Evolutionary conservation across 2,797 vertebrate genomes (phyloP), one percentile per base, ranked within the genome.

Genomic region (Vipera latastei): DNA sequence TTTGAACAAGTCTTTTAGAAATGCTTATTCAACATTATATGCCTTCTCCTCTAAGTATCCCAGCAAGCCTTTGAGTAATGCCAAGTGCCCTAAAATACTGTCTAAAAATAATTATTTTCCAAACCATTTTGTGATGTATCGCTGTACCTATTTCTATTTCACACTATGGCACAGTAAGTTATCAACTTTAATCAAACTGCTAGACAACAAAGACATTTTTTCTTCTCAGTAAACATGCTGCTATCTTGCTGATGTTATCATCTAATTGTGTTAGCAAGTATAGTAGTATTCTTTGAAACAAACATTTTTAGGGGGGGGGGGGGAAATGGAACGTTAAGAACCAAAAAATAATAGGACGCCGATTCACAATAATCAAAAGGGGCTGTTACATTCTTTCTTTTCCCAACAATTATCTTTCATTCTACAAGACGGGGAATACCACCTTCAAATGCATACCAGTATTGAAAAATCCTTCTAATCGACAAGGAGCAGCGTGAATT

Each of bases 251-350:
- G 11, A 55, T 51, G 2, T 5, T 63, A 28, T 38, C 4, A 38
- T 28, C 26, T 9, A 48, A 78, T 0, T 0, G 6, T 14, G 16
- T 44, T 28, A 57, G 2, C 28, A 1, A 16, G 90, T 51, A 1
- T 13, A 7, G 53, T 0, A 0, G 53, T 0, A 0, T 14, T 12
- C 26, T 92, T 51, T 44, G 6, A 4, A 44, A 32, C 4, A 7
- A 51, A 9, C 14, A 22, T 90, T 26, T 4, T 3, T 0, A 0
- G 0, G 1, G 0, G 38, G 38, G 38, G 2, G 2, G 38, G 38
- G 38, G 2, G 2, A 53, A 11, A 53, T 53, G 51, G 9, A 60
- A 26, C 22, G 44, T 25, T 91, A 51, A 57, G 6, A 5, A 59
- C 12, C 4, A 89, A 53, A 59, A 59, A 7, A 53, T 25, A 32